phyloP scores from a whole-genome alignment of 92 coral and sea anemone genomes.

The Palythoa grandiflora region DNA sequence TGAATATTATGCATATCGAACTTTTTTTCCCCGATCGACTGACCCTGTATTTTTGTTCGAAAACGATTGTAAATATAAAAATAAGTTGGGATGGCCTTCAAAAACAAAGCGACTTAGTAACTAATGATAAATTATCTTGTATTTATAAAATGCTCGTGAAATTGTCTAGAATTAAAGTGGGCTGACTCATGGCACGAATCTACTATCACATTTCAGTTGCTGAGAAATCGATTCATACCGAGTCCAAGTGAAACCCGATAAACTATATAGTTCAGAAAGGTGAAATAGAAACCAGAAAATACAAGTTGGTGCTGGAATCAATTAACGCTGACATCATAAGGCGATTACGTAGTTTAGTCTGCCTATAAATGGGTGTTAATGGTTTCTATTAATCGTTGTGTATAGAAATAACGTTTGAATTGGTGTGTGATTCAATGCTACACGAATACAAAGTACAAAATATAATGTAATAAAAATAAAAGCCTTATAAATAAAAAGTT shows the following conservation, averaged over 20 bases:
- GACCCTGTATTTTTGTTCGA: too few relatives aligned
- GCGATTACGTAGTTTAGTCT: slow-evolving; percentile 13
- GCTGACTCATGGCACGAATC: background rate
- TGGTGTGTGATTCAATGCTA: background rate
- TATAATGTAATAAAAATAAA: too few relatives aligned
- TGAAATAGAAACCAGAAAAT: background rate
- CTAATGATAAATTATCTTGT: background rate
- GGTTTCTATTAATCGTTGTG: slow-evolving; percentile 26
- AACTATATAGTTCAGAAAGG: background rate
- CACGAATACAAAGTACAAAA: too few relatives aligned
- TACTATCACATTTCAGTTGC: background rate
- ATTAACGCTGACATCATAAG: slow-evolving; percentile 21
- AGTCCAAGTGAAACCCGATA: background rate
- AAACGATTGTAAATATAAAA: too few relatives aligned
- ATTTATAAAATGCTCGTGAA: background rate
- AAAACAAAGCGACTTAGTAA: too few relatives aligned
- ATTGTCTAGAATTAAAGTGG: background rate
- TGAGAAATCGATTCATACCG: background rate
- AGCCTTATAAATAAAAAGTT: too few relatives aligned
- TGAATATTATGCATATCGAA: too few relatives aligned
- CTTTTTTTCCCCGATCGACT: too few relatives aligned
- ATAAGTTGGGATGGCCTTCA: too few relatives aligned
- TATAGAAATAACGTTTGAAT: background rate
- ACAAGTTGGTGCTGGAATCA: background rate
- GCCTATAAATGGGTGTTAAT: slow-evolving; percentile 45